Evolutionary conservation across 2,113 vertebrate species (phyloP), one percentile per base, ranked within the genome.

Genomic region (Tetrax tetrax): DNA sequence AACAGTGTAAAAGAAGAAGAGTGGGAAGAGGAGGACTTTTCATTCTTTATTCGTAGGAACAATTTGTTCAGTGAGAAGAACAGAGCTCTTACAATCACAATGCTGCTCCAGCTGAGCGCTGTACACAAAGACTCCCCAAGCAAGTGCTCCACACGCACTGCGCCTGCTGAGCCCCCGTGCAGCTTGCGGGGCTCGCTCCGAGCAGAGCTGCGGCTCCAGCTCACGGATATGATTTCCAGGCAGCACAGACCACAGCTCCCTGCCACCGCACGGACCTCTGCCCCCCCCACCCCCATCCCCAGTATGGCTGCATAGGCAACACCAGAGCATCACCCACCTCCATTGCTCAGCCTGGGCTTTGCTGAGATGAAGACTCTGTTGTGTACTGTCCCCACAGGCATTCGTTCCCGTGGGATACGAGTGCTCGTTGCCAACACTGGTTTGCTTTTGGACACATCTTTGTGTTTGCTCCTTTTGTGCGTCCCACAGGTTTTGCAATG

Each of bases 1-100:
- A 76, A 71, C 8, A 80, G 31, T 0, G 1, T 20, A 23, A n/a
- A 6, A 65, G 41, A 77, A 69, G 29, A 14, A 47, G 69, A 93
- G 91, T 18, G 72, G 61, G 27, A n/a, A 60, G 72, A 89, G 68
- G 10, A 38, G 78, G 45, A 35, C 7, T 89, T 95, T 90, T 47
- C 72, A 83, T 87, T 33, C 83, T 95, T 96, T 95, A 96, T 95
- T 96, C 47, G 87, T 64, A 31, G 7, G 96, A 59, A 72, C 24
- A 7, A 10, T 80, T 95, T 94, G 95, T 94, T 93, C 47, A 0
- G 54, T 72, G 96, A 59, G 64, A 41, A 35, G 81, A 61, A 53
- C 82, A 74, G 96, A 92, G 75, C 85, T 54, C 51, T 51, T 68
- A 33, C 43, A 70, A 38, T 50, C 50, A 90, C 48, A 54, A n/a